A percentile compares a stretch with the other conserved stretches of the same genome.
Evolutionary conservation across 2,113 vertebrate genomes (phyloP).

Genomic region (Stercorarius parasiticus): DNA sequence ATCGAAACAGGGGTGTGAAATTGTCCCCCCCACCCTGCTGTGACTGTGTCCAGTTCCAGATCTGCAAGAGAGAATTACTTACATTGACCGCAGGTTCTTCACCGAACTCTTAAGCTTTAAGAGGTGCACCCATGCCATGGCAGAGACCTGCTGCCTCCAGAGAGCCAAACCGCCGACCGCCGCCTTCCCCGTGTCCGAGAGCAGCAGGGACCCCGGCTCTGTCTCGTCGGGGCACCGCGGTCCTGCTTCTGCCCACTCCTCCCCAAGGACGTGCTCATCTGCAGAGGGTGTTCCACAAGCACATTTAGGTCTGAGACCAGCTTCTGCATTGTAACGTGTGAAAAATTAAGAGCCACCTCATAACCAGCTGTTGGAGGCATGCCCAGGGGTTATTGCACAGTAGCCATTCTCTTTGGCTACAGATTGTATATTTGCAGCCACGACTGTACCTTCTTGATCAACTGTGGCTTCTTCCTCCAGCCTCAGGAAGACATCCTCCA

Average conservation of each 20-base stretch:
- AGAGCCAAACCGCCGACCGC: constrained; percentile 57
- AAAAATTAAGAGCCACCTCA: background rate
- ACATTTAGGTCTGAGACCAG: background rate
- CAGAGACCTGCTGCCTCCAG: constrained; percentile 88
- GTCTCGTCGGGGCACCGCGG: constrained; percentile 29
- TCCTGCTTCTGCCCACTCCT: constrained; percentile 67
- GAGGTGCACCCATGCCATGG: constrained; percentile 82
- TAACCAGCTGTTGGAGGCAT: background rate
- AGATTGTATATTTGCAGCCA: background rate
- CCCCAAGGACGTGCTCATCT: constrained; percentile 77
- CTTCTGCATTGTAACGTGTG: accelerated
- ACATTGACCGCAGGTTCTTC: constrained; percentile 74
- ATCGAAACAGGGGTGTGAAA: accelerated
- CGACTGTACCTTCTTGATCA: constrained; percentile 77
- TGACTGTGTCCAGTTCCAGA: accelerated
- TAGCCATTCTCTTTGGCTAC: background rate
- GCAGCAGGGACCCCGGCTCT: constrained; percentile 64
- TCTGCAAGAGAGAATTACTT: background rate
- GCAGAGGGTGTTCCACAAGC: background rate
- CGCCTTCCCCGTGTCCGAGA: constrained; percentile 52
- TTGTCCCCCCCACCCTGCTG: background rate
- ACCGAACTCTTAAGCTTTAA: constrained; percentile 81
- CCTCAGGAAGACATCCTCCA: constrained; percentile 92
- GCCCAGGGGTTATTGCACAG: background rate
- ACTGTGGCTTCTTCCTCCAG: constrained; percentile 83